A percentile compares a stretch with the other conserved stretches of the same genome.
Conservation (phyloP, 2,888 invertebrate species). For the Phrixothrix hirtus region DNA sequence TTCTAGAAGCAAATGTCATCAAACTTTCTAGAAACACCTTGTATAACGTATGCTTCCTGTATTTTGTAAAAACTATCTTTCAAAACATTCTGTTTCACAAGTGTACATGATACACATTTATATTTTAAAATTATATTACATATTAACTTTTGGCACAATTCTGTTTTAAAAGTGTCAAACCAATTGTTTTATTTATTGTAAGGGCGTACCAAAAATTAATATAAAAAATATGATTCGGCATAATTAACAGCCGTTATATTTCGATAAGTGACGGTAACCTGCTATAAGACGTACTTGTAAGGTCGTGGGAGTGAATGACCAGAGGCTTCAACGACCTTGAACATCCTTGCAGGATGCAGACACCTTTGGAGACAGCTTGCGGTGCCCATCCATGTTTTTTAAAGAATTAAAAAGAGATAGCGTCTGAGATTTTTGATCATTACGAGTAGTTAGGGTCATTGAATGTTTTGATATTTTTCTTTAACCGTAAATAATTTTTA, state of each 20-base stretch:
- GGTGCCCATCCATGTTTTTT: too few relatives aligned
- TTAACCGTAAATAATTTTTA: too few relatives aligned
- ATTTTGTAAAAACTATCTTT: too few relatives aligned
- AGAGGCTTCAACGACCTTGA: slow-evolving; percentile 43
- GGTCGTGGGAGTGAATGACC: slow-evolving; percentile 51
- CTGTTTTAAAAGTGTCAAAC: too few relatives aligned
- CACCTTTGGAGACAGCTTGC: slow-evolving; percentile 31
- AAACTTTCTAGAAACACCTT: too few relatives aligned
- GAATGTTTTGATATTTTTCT: background rate
- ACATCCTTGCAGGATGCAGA: slow-evolving; percentile 39
- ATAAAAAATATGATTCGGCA: background rate
- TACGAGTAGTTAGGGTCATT: background rate
- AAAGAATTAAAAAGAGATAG: too few relatives aligned
- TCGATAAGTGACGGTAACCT: slow-evolving; percentile 25
- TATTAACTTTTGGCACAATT: too few relatives aligned
- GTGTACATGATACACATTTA: background rate
- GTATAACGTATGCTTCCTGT: too few relatives aligned
- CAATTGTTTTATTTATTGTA: too few relatives aligned
- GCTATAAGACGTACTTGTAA: slow-evolving; percentile 47
- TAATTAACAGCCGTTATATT: slow-evolving; percentile 25
- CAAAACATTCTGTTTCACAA: too few relatives aligned
- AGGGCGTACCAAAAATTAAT: too few relatives aligned
- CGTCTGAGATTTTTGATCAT: background rate
- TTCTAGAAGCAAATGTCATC: too few relatives aligned
- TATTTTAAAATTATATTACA: background rate